Evolutionary conservation across 2,113 vertebrate genomes (phyloP).

Genomic region (Conger conger): DNA sequence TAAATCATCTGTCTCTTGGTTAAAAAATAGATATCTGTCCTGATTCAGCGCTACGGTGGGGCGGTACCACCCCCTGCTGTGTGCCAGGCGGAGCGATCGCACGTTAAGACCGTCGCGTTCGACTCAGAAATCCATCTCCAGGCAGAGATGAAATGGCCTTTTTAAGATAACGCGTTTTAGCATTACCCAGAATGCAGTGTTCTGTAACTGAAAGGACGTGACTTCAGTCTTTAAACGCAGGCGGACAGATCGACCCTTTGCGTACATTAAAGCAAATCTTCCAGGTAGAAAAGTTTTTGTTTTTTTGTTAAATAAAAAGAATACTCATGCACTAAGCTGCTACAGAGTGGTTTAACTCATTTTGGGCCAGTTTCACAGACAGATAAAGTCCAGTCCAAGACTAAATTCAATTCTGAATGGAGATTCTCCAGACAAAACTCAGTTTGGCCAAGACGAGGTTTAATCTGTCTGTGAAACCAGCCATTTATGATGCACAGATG

Average conservation of each 20-base stretch:
- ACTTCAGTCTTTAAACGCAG: not conserved
- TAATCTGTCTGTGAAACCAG: no score
- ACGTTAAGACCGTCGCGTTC: not conserved
- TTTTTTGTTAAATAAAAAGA: not conserved
- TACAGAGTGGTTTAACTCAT: not conserved
- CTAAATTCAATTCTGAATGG: no score
- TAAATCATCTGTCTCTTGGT: not conserved
- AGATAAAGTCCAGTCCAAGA: no score
- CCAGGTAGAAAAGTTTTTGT: not conserved
- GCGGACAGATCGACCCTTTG: not conserved
- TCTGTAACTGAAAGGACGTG: not conserved
- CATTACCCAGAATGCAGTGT: not conserved
- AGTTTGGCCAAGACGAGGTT: no score
- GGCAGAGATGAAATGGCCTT: not conserved
- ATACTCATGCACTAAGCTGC: slow-evolving; percentile 44
- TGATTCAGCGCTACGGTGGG: slow-evolving; percentile 42
- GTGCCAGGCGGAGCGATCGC: not conserved
- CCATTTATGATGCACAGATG: not conserved
- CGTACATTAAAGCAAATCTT: not conserved
- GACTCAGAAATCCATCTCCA: not conserved
- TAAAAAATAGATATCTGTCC: slow-evolving; percentile 49
- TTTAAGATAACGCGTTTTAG: not conserved
- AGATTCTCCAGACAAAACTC: no score
- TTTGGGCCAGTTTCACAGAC: no score
- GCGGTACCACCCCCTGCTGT: slow-evolving; percentile 25